Evolutionary conservation across 2,113 vertebrate genomes (phyloP), one percentile per base, ranked within the genome.

Genomic region (Chloroceryle aenea): DNA sequence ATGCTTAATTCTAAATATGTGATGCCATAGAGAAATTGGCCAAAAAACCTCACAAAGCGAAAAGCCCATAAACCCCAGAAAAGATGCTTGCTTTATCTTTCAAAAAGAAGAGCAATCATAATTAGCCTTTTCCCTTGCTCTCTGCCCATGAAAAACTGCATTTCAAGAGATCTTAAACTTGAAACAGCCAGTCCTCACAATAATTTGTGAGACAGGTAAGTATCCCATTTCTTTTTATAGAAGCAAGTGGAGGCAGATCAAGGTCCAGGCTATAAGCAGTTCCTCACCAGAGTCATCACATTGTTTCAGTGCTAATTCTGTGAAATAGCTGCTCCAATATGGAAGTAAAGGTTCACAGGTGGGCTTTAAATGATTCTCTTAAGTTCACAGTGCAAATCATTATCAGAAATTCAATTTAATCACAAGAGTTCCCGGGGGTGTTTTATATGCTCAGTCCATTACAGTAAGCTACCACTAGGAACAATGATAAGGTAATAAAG

Each of bases 401-500:
- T 93, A 90, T 36, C 76, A 96, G 85, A 89, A 74, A 75, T 91
- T 58, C 40, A 88, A 84, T 81, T 90, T 95, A 48, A 89, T 88
- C 61, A 34, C 63, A 56, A 63, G 10, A 76, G 62, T 48, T 72
- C 77, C 87, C 32, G 2, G 21, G 79, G 47, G 85, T 94, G 85
- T 79, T 95, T 61, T 73, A 79, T 91, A 87, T 34, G 80, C 77
- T 87, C 77, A 95, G 36, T 68, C 69, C 80, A 89, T 91, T 91
- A 85, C 43, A 72, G 69, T 52, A 91, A 81, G 89, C 80, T 85
- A 86, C 80, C 69, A 62, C 36, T 40, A 95, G 74, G 84, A 95
- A 63, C 84, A 85, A 92, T 88, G 78, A 83, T 86, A 95, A 95
- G 64, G 85, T 87, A 94, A 95, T 85, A 96, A 94, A 91, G 38